These are phyloP conservation scores for Cliona cf. orientalis DNA, from an alignment of 37 sponge, comb jelly and placozoan genomes.

Conservation along the genomic window DNA sequence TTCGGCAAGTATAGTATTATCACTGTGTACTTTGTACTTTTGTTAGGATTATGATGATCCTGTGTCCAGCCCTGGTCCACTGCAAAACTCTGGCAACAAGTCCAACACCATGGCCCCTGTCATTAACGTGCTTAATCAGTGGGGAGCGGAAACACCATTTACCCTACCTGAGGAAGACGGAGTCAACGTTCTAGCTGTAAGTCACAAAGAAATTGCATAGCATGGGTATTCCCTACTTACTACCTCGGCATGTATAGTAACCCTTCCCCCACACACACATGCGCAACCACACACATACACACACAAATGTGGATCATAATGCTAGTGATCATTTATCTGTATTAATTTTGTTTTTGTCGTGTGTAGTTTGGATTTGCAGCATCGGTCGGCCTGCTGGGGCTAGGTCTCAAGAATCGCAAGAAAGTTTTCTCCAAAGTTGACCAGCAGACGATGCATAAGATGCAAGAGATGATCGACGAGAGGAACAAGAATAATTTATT, in stretches of 20 bases:
- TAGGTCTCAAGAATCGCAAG: neutral
- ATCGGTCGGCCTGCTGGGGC: constrained; percentile 27
- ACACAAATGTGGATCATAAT: too few species aligned
- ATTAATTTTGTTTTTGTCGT: neutral
- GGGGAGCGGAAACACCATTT: constrained; percentile 42
- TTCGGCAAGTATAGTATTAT: too few species aligned
- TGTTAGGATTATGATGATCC: too few species aligned
- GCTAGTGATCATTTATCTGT: neutral
- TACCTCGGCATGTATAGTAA: too few species aligned
- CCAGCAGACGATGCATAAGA: constrained; percentile 30
- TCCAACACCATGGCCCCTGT: constrained; percentile 15
- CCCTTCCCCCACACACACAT: constrained; percentile 6
- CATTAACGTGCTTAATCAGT: neutral
- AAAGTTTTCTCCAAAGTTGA: constrained; percentile 29
- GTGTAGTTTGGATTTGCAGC: constrained; percentile 37
- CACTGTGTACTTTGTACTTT: too few species aligned
- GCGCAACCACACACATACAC: constrained; percentile 5
- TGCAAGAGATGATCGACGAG: constrained; percentile 33
- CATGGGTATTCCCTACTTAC: too few species aligned
- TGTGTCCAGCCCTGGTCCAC: neutral
- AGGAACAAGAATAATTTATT: neutral
- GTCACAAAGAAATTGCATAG: too few species aligned
- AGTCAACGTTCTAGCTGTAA: constrained; percentile 24
- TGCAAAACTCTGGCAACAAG: neutral
- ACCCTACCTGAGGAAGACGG: constrained; percentile 17